phyloP scores from a whole-genome alignment of 2,888 invertebrate genomes.

The Pristionchus entomophagus region DNA sequence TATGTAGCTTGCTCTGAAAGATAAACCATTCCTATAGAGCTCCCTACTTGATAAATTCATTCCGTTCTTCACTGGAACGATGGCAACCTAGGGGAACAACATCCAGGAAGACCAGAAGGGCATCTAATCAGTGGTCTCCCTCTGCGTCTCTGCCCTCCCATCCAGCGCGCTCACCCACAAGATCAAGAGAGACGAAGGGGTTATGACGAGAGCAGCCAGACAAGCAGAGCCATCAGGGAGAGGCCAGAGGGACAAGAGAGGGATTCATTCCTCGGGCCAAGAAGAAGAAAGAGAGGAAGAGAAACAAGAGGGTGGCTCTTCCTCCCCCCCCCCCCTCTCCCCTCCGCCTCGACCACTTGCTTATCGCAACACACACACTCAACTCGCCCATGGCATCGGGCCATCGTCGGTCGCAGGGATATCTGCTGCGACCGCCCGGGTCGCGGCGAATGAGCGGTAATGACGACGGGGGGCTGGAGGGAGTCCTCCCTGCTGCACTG shows the following conservation, averaged over 20 bases:
- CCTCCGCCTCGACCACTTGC: not conserved
- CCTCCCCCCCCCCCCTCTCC: not conserved
- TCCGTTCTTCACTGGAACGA: no score
- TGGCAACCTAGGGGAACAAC: no score
- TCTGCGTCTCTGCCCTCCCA: conserved; percentile 24
- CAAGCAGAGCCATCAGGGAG: conserved; percentile 16
- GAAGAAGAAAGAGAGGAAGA: not conserved
- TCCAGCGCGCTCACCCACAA: not conserved
- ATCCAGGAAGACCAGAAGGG: no score
- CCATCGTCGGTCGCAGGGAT: not conserved
- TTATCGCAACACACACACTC: no score
- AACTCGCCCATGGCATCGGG: no score
- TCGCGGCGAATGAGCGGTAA: not conserved
- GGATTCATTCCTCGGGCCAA: not conserved
- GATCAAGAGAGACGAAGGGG: not conserved
- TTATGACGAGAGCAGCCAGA: conserved; percentile 38
- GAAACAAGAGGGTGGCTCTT: not conserved
- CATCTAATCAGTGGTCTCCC: no score
- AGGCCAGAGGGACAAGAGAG: not conserved
- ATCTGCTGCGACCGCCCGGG: not conserved
- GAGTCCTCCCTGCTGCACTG: conserved; percentile 58
- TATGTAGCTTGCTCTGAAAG: no score
- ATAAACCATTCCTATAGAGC: no score
- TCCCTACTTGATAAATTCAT: no score
- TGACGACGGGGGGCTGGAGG: not conserved